A percentile compares a stretch with the other conserved stretches of the same genome.
Evolutionary conservation across 1,140 invertebrate genomes (phyloP).

Genomic region (Papilio glaucus): DNA sequence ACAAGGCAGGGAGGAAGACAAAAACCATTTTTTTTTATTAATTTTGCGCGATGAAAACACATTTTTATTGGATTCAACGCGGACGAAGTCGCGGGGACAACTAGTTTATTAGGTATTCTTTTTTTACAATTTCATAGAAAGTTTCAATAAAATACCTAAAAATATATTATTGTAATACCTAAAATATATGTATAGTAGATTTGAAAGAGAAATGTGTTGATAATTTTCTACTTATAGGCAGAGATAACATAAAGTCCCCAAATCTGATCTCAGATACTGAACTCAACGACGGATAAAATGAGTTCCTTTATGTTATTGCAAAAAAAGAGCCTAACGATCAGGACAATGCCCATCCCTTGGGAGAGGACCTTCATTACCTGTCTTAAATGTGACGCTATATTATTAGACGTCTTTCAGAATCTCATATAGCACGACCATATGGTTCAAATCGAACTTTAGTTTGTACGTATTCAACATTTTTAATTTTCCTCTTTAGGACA

Average conservation of each 20-base stretch:
- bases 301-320: conserved; percentile 25
- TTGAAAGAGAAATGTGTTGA: neutral
- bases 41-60: too few relatives aligned
- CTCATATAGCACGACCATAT: neutral
- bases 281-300: conserved; percentile 37
- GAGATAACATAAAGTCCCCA: neutral
- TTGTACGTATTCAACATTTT: neutral
- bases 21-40: too few relatives aligned
- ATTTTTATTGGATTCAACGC: too few relatives aligned
- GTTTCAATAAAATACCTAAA: neutral
- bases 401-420: neutral
- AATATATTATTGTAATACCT: neutral
- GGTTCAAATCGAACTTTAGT: neutral
- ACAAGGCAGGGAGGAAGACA: too few relatives aligned
- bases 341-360: conserved; percentile 24
- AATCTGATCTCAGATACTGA: conserved; percentile 9
- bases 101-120: too few relatives aligned
- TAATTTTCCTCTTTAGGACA: neutral
- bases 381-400: conserved; percentile 3
- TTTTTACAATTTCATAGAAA: neutral
- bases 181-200: too few relatives aligned
- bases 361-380: conserved; percentile 7
- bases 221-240: neutral
- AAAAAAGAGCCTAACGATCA: conserved; percentile 30
- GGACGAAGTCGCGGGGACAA: too few relatives aligned